Percentiles rank a stretch among this genome's conserved stretches.
Evolutionary conservation across 2,113 vertebrate species (phyloP).

Genomic region (Clarias batrachus): DNA sequence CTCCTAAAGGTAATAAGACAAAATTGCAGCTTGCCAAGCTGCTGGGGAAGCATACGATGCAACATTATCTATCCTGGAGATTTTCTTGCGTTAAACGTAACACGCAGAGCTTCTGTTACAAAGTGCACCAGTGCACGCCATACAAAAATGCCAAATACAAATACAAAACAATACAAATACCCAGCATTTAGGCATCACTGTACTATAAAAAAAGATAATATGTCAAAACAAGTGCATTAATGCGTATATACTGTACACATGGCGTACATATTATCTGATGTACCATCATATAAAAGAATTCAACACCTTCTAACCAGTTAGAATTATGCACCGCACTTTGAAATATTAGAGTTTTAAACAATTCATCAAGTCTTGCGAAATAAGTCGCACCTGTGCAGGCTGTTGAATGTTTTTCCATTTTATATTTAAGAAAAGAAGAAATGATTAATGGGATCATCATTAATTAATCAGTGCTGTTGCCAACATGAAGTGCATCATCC

Average conservation of each 20-base stretch:
- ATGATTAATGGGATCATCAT: not conserved
- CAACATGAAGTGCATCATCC: not conserved
- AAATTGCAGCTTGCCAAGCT: not conserved
- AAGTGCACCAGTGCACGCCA: no score
- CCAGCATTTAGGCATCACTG: no score
- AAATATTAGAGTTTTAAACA: not conserved
- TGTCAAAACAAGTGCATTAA: not conserved
- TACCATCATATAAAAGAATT: not conserved
- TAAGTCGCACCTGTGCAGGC: not conserved
- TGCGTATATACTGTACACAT: not conserved
- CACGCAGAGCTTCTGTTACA: not conserved
- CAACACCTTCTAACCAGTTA: not conserved
- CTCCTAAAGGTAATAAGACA: not conserved
- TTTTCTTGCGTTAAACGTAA: not conserved
- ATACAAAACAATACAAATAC: not conserved
- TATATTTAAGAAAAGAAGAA: not conserved
- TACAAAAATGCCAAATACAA: not conserved
- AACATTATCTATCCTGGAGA: not conserved
- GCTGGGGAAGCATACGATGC: not conserved
- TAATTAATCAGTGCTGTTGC: not conserved
- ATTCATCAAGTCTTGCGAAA: not conserved
- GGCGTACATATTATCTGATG: not conserved
- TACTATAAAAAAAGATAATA: not conserved
- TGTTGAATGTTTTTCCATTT: not conserved
- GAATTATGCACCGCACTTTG: not conserved